Evolutionary conservation across 1,140 invertebrate genomes (phyloP), one percentile per base, ranked within the genome.

Genomic region (Drosophila suzukii): DNA sequence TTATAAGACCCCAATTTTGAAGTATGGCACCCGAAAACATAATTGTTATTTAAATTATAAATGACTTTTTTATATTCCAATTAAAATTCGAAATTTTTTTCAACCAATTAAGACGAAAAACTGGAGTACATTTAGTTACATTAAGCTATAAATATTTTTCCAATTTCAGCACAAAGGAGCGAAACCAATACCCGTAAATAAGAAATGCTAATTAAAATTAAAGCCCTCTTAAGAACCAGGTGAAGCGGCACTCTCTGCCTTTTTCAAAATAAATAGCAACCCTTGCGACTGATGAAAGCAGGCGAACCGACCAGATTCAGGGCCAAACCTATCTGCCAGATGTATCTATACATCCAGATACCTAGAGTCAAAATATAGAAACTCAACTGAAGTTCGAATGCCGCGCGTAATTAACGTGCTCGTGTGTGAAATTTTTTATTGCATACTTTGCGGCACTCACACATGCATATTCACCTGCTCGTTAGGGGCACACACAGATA

Each of bases 371-470:
- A 3, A 27, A 17, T 27, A 15, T 30, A 17, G 32, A 17, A n/a
- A 20, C 46, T 36, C 65, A 15, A 72, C 58, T 12, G 68, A 71
- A 70, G 43, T 70, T 71, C 27, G 44, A 44, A 71, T 74, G 71
- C 50, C 66, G 55, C 41, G 30, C 47, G 51, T 88, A 85, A 85
- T 88, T 89, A 88, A 77, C 79, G 83, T 89, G 75, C 72, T 80
- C 79, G 84, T 79, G 83, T 89, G 83, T 88, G 79, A 88, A 79
- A 79, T 88, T 88, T 86, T 86, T 77, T 88, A 88, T 88, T 86
- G 83, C 79, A 88, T 88, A 86, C 83, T 86, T 86, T 83, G 53
- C 75, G 67, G 82, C 58, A 68, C 83, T 53, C 32, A 57, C 41
- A 59, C 32, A 66, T 34, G 38, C 53, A 62, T 46, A 75, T 57